These are phyloP conservation scores for Parotocinclus haroldoi DNA, from an alignment of 2,797 vertebrate genomes.

Conservation along the genomic window DNA sequence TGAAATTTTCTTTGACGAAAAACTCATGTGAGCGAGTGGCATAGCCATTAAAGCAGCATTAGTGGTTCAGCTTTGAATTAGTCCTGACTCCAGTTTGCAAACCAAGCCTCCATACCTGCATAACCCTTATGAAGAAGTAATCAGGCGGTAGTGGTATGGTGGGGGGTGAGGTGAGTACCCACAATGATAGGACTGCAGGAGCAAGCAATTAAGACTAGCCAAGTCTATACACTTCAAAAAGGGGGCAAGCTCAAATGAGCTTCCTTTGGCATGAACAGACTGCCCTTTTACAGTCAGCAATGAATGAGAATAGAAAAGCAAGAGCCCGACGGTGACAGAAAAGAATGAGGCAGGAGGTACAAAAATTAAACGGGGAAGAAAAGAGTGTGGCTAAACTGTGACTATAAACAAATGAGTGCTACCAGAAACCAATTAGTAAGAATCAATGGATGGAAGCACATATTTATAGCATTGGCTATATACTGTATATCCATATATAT, in stretches of 20 bases:
- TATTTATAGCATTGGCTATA: neutral
- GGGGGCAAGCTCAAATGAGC: constrained; percentile 62
- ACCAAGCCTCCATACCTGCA: constrained; percentile 74
- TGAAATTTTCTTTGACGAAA: constrained; percentile 80
- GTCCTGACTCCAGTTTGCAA: constrained; percentile 79
- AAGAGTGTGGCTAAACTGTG: neutral
- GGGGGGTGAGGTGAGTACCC: neutral
- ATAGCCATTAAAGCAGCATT: constrained; percentile 82
- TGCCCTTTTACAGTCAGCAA: constrained; percentile 66
- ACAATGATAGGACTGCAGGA: constrained; percentile 26
- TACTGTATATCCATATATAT: too few species aligned
- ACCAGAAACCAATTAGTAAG: neutral
- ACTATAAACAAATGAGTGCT: neutral
- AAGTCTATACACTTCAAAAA: constrained; percentile 65
- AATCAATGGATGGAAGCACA: neutral
- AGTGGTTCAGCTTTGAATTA: constrained; percentile 84
- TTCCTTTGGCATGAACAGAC: constrained; percentile 57
- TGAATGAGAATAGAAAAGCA: constrained; percentile 62
- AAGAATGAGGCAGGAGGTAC: constrained; percentile 56
- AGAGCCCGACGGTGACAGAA: constrained; percentile 71
- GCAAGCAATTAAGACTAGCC: constrained; percentile 60
- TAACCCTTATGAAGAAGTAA: constrained; percentile 46
- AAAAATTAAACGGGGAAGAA: constrained; percentile 35
- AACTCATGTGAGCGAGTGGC: constrained; percentile 78
- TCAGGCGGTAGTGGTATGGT: constrained; percentile 31